Percentiles rank a stretch among this genome's conserved stretches.
These are phyloP conservation scores for Bolinopsis microptera DNA, from an alignment of 37 sponge, comb jelly and placozoan genomes.

Conservation along the genomic window DNA sequence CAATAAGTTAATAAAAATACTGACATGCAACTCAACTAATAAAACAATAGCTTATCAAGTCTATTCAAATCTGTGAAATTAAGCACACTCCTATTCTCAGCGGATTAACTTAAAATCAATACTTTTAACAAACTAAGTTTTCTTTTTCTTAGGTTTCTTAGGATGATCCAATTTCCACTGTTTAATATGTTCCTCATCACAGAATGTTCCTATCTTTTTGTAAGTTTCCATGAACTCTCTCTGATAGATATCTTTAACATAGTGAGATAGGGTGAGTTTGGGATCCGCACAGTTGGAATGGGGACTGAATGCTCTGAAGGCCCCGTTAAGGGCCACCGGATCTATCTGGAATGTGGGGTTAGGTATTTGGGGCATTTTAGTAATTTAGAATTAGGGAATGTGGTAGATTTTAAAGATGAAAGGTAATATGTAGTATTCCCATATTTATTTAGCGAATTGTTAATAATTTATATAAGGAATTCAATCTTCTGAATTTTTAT, in stretches of 20 bases:
- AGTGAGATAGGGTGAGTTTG: background rate
- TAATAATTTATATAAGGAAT: too few relatives aligned
- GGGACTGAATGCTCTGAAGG: conserved; percentile 5
- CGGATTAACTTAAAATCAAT: too few relatives aligned
- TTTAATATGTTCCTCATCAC: background rate
- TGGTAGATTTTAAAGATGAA: background rate
- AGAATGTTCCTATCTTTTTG: background rate
- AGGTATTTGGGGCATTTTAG: too few relatives aligned
- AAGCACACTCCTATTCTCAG: too few relatives aligned
- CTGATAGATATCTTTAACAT: conserved; percentile 13
- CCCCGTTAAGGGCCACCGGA: background rate
- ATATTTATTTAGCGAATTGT: too few relatives aligned
- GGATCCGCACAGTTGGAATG: background rate
- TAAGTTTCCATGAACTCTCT: background rate
- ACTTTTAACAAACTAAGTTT: background rate
- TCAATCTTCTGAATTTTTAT: too few relatives aligned
- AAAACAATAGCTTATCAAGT: background rate
- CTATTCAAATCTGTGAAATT: background rate
- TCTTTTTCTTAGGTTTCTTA: background rate
- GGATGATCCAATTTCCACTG: background rate
- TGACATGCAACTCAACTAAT: background rate
- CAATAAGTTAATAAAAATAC: background rate
- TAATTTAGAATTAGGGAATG: background rate
- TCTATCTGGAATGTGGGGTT: conserved; percentile 5
- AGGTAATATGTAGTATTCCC: too few relatives aligned